Evolutionary conservation across 2,888 invertebrate genomes (phyloP).

Genomic region (Lepetodrilus schrolli): DNA sequence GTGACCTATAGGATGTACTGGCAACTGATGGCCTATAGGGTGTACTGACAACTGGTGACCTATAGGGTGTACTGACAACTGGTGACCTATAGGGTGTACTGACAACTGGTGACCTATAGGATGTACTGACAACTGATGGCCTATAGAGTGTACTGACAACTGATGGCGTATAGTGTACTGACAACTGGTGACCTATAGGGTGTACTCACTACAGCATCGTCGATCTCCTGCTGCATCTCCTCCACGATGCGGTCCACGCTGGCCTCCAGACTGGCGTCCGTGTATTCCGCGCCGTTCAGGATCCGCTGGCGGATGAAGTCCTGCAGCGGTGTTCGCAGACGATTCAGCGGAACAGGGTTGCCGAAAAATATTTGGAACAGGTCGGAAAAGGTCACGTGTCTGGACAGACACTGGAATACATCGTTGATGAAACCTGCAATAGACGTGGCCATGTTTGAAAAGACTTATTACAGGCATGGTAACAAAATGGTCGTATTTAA

Average conservation of each 20-base stretch:
- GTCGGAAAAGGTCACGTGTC: slow-evolving; percentile 75
- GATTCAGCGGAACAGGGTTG: slow-evolving; percentile 75
- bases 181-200: background rate
- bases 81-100: no score
- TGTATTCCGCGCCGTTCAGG: slow-evolving; percentile 75
- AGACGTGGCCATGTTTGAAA: no score
- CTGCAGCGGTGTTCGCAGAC: slow-evolving; percentile 76
- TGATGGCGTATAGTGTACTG: background rate
- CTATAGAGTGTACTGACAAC: no score
- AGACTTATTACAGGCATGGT: no score
- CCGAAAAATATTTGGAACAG: slow-evolving; percentile 74
- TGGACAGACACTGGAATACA: slow-evolving; percentile 67
- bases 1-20: no score
- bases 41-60: no score
- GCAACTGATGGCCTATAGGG: no score
- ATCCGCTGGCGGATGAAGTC: slow-evolving; percentile 77
- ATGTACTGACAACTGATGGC: no score
- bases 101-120: no score
- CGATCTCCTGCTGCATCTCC: slow-evolving; percentile 76
- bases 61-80: no score
- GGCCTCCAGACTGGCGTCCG: slow-evolving; percentile 74
- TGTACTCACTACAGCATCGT: slow-evolving; percentile 75
- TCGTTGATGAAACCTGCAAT: slow-evolving; percentile 69
- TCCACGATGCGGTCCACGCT: slow-evolving; percentile 76
- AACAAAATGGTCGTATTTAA: no score